A percentile compares a stretch with the other conserved stretches of the same genome.
These are phyloP conservation scores for Cremastinae sp. DNA, from an alignment of 2,888 invertebrate genomes.

Conservation along the genomic window DNA sequence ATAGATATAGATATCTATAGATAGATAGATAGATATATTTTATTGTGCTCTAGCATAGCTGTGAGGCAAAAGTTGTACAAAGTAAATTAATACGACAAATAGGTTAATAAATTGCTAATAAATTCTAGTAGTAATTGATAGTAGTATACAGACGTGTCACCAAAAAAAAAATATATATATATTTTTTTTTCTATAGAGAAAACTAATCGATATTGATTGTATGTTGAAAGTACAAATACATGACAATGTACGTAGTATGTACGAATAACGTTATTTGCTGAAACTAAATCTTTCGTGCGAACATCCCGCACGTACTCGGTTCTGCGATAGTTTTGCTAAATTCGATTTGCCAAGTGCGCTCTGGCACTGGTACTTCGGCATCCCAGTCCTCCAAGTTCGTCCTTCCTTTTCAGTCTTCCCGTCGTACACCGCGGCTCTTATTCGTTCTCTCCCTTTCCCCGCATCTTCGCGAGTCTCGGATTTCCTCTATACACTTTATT, in stretches of 20 bases:
- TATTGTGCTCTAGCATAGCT: too few relatives aligned
- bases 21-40: too few relatives aligned
- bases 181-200: too few relatives aligned
- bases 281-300: constrained; percentile 70
- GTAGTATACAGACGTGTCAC: too few relatives aligned
- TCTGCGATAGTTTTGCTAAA: constrained; percentile 71
- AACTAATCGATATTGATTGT: too few relatives aligned
- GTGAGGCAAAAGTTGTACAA: too few relatives aligned
- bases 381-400: constrained; percentile 40
- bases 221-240: not conserved
- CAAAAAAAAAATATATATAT: too few relatives aligned
- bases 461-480: constrained; percentile 11
- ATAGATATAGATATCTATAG: too few relatives aligned
- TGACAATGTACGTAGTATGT: constrained; percentile 10
- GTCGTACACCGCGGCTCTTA: too few relatives aligned
- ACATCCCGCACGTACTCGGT: constrained; percentile 63
- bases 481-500: constrained; percentile 66
- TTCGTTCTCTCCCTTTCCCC: constrained; percentile 9
- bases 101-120: too few relatives aligned
- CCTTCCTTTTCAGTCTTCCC: not conserved
- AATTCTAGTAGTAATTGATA: too few relatives aligned
- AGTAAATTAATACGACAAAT: too few relatives aligned
- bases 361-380: constrained; percentile 21
- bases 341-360: constrained; percentile 70
- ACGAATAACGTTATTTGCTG: constrained; percentile 55